Evolutionary conservation across 2,888 invertebrate species (phyloP), one percentile per base, ranked within the genome.

Genomic region (Rhagophthalmus giganteus): DNA sequence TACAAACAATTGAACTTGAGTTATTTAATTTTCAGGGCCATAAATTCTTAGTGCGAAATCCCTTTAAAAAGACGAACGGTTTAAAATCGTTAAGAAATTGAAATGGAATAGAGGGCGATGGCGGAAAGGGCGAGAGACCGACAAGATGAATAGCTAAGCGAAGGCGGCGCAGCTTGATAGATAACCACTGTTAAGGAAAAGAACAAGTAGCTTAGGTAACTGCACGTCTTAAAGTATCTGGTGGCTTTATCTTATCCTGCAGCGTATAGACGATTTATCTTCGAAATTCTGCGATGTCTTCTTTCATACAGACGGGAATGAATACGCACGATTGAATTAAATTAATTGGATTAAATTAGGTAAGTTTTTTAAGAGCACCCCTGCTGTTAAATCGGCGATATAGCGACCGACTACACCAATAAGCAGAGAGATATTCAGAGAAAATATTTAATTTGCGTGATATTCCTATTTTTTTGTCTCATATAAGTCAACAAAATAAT

Each of bases 101-200:
- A 51, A 38, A 44, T 28, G 34, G 40, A 52, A 52, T 46, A 40
- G 46, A 45, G 46, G 45, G 32, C 38, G 33, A 20, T 40, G 35
- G 40, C n/a, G 15, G 35, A 38, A 37, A 30, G 47, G 45, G 45
- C 34, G 16, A 32, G 41, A 28, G 41, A 35, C 37, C 42, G 53
- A 53, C 53, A 53, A 53, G 53, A 53, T 47, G 31, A 41, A 53
- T 53, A 42, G 53, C 47, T 53, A 42, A 53, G 53, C 35, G 53
- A 53, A 64, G 68, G 66, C 64, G 64, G 64, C 59, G 58, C 63
- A 53, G 62, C 60, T 67, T 70, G 71, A 69, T 71, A 67, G 68
- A 70, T 70, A 70, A 69, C 69, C 63, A 61, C 63, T 64, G 67
- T 67, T 68, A 65, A 54, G 57, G 57, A 66, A 66, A 66, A 67